phyloP scores from a whole-genome alignment of 37 sponge, comb jelly and placozoan species.

The Haliclona indistincta region DNA sequence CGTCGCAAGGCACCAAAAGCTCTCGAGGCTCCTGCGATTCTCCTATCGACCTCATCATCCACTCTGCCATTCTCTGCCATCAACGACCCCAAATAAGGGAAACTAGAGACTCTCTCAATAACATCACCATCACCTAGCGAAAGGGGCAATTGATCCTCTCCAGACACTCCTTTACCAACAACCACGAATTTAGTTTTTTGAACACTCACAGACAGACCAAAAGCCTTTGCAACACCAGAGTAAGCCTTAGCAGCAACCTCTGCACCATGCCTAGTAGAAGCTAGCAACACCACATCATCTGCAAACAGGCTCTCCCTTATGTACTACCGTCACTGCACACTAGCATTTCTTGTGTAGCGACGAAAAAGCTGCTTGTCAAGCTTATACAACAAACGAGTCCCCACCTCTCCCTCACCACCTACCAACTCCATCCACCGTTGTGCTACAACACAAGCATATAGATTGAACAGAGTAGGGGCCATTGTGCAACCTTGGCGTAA shows the following conservation, averaged over 20 bases:
- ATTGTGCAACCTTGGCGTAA: conserved; percentile 50
- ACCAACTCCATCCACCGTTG: conserved; percentile 10
- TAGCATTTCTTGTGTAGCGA: conserved; percentile 12
- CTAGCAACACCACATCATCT: neutral
- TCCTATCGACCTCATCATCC: too few species aligned
- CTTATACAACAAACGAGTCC: neutral
- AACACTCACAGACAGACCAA: too few species aligned
- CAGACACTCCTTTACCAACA: too few species aligned
- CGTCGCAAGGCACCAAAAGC: too few species aligned
- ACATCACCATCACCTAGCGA: too few species aligned
- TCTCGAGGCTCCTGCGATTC: too few species aligned
- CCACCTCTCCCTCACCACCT: neutral
- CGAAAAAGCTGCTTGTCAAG: conserved; percentile 1
- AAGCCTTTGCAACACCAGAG: too few species aligned
- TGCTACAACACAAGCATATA: conserved; percentile 2
- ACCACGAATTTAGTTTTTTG: too few species aligned
- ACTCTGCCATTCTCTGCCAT: too few species aligned
- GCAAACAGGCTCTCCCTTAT: conserved; percentile 14
- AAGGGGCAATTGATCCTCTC: too few species aligned
- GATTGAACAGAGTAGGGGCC: neutral
- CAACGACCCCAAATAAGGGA: too few species aligned
- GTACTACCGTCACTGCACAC: neutral
- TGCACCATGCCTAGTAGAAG: conserved; percentile 6
- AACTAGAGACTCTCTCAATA: too few species aligned
- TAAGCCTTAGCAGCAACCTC: neutral